phyloP scores from a whole-genome alignment of 2,888 invertebrate species.

The Lypha dubia region DNA sequence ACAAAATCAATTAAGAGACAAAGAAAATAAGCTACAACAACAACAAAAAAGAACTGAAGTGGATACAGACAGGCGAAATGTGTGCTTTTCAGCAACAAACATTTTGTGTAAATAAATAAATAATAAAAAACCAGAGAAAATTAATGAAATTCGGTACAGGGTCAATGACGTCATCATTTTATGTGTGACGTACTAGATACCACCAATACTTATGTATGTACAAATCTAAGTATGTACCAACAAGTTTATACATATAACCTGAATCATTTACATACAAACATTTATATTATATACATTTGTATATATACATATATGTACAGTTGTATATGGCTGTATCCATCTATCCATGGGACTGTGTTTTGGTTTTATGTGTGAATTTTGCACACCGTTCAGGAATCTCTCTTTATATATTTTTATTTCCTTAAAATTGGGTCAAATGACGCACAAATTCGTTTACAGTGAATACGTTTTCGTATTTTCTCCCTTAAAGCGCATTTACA shows the following conservation, averaged over 20 bases:
- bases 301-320: not conserved
- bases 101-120: not conserved
- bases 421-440: slow-evolving; percentile 69
- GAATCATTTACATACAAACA: slow-evolving; percentile 14
- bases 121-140: slow-evolving; percentile 26
- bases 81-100: slow-evolving; percentile 44
- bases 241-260: slow-evolving; percentile 4
- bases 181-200: slow-evolving; percentile 61
- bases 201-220: not conserved
- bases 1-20: slow-evolving; percentile 47
- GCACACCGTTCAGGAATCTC: slow-evolving; percentile 47
- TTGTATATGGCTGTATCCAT: slow-evolving; percentile 6
- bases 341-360: slow-evolving; percentile 1
- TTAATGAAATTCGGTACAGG: slow-evolving; percentile 65
- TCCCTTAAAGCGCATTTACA: slow-evolving; percentile 29
- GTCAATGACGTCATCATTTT: slow-evolving; percentile 69
- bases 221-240: not conserved
- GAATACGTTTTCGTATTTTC: not conserved
- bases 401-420: slow-evolving; percentile 8
- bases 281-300: slow-evolving; percentile 28
- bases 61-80: slow-evolving; percentile 25
- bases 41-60: not conserved
- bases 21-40: not conserved
- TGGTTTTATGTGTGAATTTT: slow-evolving; percentile 60
- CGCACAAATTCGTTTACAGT: slow-evolving; percentile 56